Percentiles rank a stretch among this genome's conserved stretches.
These are phyloP conservation scores for Volucella bombylans DNA, from an alignment of 2,888 invertebrate species.

Conservation along the genomic window DNA sequence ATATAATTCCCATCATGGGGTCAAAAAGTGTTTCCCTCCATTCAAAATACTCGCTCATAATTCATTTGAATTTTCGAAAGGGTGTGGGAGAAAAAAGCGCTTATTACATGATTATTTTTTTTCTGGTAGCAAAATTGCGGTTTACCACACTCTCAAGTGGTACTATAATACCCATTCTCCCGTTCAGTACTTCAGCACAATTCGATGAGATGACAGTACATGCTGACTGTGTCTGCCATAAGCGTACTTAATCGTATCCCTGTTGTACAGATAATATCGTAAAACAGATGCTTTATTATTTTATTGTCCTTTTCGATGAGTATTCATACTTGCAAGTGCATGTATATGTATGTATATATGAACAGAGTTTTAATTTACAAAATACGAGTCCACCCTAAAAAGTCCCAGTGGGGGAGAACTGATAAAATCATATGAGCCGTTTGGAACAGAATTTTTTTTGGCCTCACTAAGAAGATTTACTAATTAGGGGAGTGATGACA, in stretches of 20 bases:
- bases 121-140: conserved; percentile 31
- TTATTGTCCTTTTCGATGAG: conserved; percentile 45
- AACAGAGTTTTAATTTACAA: conserved; percentile 59
- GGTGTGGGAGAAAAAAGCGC: conserved; percentile 23
- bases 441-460: background rate
- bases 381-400: conserved; percentile 29
- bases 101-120: conserved; percentile 4
- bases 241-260: conserved; percentile 9
- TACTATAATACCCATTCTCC: no score
- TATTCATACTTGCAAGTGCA: background rate
- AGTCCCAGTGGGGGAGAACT: conserved; percentile 13
- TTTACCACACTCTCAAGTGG: conserved; percentile 25
- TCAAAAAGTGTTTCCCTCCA: conserved; percentile 2
- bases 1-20: conserved; percentile 50
- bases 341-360: background rate
- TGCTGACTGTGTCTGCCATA: background rate
- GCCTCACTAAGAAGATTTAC: background rate
- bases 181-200: background rate
- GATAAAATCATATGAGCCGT: conserved; percentile 43
- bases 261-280: conserved; percentile 48
- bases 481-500: conserved; percentile 65
- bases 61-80: conserved; percentile 47
- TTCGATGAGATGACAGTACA: background rate
- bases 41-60: conserved; percentile 33
- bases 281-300: conserved; percentile 73